These are phyloP conservation scores for Steinernema hermaphroditum DNA, from an alignment of 2,888 invertebrate genomes.

Conservation along the genomic window DNA sequence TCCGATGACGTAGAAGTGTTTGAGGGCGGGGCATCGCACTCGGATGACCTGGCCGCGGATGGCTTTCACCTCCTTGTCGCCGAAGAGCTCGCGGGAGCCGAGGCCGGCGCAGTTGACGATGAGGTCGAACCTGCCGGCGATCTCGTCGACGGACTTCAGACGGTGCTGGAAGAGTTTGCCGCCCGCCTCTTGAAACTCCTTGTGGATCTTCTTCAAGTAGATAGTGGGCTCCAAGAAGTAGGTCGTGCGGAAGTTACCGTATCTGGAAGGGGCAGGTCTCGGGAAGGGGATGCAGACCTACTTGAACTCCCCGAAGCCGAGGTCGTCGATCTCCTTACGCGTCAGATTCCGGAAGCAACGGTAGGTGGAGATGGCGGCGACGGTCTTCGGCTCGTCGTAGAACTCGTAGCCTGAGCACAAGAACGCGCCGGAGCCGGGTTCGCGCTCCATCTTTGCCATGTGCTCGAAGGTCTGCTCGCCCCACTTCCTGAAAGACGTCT, in stretches of 20 bases:
- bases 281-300: not conserved
- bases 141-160: slow-evolving; percentile 21
- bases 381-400: not conserved
- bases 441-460: slow-evolving; percentile 28
- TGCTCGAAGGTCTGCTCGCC: slow-evolving; percentile 17
- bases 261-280: not conserved
- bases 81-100: slow-evolving; percentile 73
- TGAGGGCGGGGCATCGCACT: slow-evolving; percentile 71
- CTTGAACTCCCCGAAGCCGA: slow-evolving; percentile 22
- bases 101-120: slow-evolving; percentile 82
- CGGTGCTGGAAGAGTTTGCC: slow-evolving; percentile 8
- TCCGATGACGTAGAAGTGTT: slow-evolving; percentile 15
- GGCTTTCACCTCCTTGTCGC: slow-evolving; percentile 72
- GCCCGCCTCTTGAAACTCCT: slow-evolving; percentile 1
- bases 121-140: slow-evolving; percentile 60
- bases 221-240: slow-evolving; percentile 14
- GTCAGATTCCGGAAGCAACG: slow-evolving; percentile 4
- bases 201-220: not conserved
- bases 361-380: not conserved
- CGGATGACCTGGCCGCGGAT: slow-evolving; percentile 70
- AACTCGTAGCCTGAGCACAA: slow-evolving; percentile 11
- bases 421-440: slow-evolving; percentile 1
- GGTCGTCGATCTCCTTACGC: slow-evolving; percentile 1
- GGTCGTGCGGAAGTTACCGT: slow-evolving; percentile 25
- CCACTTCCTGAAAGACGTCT: not conserved